Base-by-base conservation (phyloP, 1,140 invertebrate genomes). In the Caerostris extrusa region DNA sequence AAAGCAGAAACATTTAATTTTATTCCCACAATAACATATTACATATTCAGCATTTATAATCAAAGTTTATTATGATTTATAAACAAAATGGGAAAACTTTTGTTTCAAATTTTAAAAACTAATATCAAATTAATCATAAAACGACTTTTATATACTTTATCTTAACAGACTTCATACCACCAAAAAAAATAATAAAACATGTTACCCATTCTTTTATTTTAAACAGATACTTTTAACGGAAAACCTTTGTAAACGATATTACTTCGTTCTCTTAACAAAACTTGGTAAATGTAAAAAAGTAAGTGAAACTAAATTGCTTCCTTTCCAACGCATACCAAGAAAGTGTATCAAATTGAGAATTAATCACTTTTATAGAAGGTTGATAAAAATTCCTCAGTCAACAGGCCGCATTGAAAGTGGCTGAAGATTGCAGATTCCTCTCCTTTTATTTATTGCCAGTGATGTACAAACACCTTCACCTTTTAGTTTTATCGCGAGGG, bases 391-490 rank as follows among this genome's bases (percentile, higher is more conserved):
- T 12, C 34, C 10, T 77, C 34, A 8, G 1, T 12, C 7, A 34
- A 77, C 8, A 50, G 7, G 50, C 34, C 69, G 50, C 34, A 77
- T 12, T 53, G 69, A 10, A 53, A 77, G 34, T 12, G 3, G 50
- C 50, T 77, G 50, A 77, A 77, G 69, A 77, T 34, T 14, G 34
- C 69, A 77, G 69, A 77, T 77, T 77, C 50, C 69, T 3, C 50
- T 50, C 50, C 69, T 77, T 77, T 77, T 77, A 77, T 77, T 77
- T 77, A 53, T 77, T 53, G 50, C 34, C 34, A 77, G 3, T 34
- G 69, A 53, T 77, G 69, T 77, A 77, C 50, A 77, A 77, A 77
- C 69, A 53, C 69, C 53, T 77, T 77, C 69, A 50, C 69, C 69
- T 50, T 77, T 77, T 50, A 77, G 69, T 77, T 77, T 77, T 53